Evolutionary conservation across 2,797 vertebrate species (phyloP).

Genomic region (Myotis vivesi): DNA sequence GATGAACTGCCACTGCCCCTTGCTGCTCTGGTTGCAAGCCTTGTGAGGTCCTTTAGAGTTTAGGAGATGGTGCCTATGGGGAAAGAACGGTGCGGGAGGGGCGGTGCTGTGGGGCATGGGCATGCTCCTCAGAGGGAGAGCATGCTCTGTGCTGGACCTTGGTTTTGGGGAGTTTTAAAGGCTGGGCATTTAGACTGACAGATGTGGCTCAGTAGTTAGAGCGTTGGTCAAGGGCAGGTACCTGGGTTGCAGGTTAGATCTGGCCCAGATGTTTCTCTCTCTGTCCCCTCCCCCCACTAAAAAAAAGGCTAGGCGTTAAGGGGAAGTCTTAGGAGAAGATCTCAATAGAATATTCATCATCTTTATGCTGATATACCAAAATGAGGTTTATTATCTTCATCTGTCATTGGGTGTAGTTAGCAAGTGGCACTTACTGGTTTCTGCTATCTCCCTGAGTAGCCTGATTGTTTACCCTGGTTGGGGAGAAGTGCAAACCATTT

Average conservation of each 20-base stretch:
- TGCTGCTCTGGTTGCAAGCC: not conserved
- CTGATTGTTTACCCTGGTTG: not conserved
- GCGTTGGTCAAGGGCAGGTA: too few relatives aligned
- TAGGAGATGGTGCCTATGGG: not conserved
- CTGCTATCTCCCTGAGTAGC: not conserved
- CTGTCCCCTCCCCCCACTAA: too few relatives aligned
- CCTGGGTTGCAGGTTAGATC: too few relatives aligned
- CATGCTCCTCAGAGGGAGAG: not conserved
- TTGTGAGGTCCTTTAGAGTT: not conserved
- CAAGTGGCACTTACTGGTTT: not conserved
- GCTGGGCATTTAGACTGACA: not conserved
- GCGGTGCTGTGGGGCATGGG: too few relatives aligned
- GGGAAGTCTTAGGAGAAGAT: not conserved
- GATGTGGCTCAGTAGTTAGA: too few relatives aligned
- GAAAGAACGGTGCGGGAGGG: not conserved
- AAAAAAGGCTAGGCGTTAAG: not conserved
- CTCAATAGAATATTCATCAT: not conserved
- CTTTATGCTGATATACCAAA: not conserved
- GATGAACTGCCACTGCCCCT: not conserved
- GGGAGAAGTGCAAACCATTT: not conserved
- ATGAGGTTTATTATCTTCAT: not conserved
- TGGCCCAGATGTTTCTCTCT: too few relatives aligned
- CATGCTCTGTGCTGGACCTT: not conserved
- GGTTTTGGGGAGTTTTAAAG: not conserved
- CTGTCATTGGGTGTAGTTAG: not conserved